Evolutionary conservation across 92 coral and sea anemone species (phyloP).

Genomic region (Anthopleura xanthogrammica): DNA sequence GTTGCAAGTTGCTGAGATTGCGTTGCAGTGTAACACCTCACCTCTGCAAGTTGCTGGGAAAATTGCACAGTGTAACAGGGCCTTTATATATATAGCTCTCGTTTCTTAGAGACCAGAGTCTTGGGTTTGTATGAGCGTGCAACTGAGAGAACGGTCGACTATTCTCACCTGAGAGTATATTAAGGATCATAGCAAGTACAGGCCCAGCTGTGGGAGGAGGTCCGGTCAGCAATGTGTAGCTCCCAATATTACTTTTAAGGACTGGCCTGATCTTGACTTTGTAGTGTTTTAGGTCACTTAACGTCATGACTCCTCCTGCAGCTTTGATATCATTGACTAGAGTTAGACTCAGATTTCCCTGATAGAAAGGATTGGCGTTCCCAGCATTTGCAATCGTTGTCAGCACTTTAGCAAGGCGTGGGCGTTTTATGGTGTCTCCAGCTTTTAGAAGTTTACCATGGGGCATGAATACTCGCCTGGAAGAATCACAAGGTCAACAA

Average conservation of each 20-base stretch:
- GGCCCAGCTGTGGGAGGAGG: constrained; percentile 99
- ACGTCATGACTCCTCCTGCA: constrained; percentile 74
- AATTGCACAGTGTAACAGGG: too few relatives aligned
- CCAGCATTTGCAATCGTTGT: constrained; percentile 76
- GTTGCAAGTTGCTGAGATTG: too few relatives aligned
- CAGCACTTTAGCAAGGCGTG: constrained; percentile 78
- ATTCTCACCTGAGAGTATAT: constrained; percentile 73
- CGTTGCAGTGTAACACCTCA: too few relatives aligned
- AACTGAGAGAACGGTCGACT: too few relatives aligned
- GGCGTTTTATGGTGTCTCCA: constrained; percentile 82
- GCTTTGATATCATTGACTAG: constrained; percentile 80
- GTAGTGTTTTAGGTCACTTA: constrained; percentile 83
- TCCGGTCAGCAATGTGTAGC: constrained; percentile 68
- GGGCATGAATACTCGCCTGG: constrained; percentile 65
- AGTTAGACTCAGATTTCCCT: constrained; percentile 69
- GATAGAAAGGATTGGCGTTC: constrained; percentile 81
- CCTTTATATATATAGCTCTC: too few relatives aligned
- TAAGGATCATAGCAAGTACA: constrained; percentile 80
- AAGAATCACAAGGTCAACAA: neutral
- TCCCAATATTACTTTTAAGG: constrained; percentile 65
- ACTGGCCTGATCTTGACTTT: constrained; percentile 73
- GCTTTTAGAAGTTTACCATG: constrained; percentile 76
- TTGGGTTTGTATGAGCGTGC: too few relatives aligned
- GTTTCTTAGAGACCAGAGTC: too few relatives aligned
- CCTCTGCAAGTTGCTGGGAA: too few relatives aligned